These are phyloP conservation scores for Tridacna crocea DNA, from an alignment of 2,888 invertebrate species.

Conservation along the genomic window DNA sequence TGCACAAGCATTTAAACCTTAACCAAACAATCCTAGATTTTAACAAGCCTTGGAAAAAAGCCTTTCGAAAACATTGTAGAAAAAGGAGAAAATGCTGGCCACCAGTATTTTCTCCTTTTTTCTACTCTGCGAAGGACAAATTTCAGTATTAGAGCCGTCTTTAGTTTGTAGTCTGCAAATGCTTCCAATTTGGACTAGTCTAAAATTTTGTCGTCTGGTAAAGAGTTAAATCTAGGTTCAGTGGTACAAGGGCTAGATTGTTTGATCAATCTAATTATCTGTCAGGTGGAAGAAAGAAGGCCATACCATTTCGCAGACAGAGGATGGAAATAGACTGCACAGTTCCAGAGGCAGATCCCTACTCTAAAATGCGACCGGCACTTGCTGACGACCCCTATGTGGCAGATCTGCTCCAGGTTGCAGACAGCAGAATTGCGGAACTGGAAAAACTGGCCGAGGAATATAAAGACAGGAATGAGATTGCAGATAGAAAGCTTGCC, in stretches of 20 bases:
- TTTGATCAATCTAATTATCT: no score
- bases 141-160: no score
- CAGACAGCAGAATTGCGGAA: constrained; percentile 82
- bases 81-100: constrained; percentile 5
- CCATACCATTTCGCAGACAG: constrained; percentile 84
- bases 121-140: no score
- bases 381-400: constrained; percentile 82
- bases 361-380: constrained; percentile 55
- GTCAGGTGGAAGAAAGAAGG: constrained; percentile 83
- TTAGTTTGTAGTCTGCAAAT: no score
- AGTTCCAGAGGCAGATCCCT: constrained; percentile 72
- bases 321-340: constrained; percentile 83
- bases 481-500: constrained; percentile 80
- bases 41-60: no score
- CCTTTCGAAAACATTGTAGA: not conserved
- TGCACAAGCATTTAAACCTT: no score
- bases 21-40: no score
- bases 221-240: no score
- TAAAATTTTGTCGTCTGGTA: no score
- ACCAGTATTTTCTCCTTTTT: constrained; percentile 4
- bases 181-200: no score
- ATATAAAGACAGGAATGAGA: constrained; percentile 77
- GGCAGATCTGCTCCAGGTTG: constrained; percentile 83
- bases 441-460: constrained; percentile 73
- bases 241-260: no score